These are phyloP conservation scores for Antigone vipio DNA, from an alignment of 2,113 vertebrate species.

Conservation along the genomic window DNA sequence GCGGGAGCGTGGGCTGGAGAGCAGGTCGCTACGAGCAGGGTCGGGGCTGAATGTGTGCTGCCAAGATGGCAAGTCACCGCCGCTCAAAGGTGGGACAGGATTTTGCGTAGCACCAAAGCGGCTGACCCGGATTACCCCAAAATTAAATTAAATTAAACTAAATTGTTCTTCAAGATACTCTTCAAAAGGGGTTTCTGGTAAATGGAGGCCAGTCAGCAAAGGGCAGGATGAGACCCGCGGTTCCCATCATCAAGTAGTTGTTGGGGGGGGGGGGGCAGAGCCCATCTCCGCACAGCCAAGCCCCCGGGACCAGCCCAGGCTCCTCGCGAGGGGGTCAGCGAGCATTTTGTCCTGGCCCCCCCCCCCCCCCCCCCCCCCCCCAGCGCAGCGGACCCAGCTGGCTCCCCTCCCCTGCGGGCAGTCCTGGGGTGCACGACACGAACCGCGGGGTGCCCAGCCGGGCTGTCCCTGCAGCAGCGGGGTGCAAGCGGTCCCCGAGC, in stretches of 20 bases:
- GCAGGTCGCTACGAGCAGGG: background rate
- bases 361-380: too few relatives aligned
- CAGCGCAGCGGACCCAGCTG: fast-evolving
- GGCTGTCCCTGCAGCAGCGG: fast-evolving
- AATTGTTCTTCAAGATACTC: background rate
- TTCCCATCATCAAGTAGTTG: fast-evolving
- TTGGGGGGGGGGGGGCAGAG: background rate
- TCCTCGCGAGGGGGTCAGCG: fast-evolving
- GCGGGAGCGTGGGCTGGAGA: fast-evolving
- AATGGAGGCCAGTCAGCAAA: background rate
- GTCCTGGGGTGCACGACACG: fast-evolving
- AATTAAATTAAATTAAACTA: background rate
- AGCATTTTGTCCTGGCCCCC: background rate
- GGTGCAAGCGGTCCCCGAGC: fast-evolving
- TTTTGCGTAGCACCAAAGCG: fast-evolving
- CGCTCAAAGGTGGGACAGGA: background rate
- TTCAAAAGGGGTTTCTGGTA: background rate
- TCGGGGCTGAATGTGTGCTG: fast-evolving
- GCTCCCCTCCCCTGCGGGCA: background rate
- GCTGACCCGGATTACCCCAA: background rate
- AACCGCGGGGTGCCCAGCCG: fast-evolving
- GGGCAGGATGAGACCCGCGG: background rate
- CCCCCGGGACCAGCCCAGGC: background rate
- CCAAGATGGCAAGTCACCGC: background rate
- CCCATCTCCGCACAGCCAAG: fast-evolving